Evolutionary conservation across 2,888 invertebrate genomes (phyloP), one percentile per base, ranked within the genome.

Genomic region (Perizoma flavofasciatum): DNA sequence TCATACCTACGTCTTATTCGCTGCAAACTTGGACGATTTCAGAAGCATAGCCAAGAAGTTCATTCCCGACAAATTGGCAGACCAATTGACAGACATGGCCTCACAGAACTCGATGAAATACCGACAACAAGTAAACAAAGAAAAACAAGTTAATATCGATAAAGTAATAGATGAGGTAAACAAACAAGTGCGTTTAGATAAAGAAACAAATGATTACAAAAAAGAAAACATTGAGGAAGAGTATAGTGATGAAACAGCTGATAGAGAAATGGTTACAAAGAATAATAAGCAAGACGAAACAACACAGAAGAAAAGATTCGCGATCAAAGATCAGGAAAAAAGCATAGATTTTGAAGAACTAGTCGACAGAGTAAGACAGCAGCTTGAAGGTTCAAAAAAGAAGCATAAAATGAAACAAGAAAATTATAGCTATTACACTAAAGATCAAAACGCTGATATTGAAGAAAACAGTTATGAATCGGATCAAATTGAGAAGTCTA

Each of bases 1-100:
- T 0, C 6, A 60, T 9, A 44, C 61, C 34, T 68, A 73, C 39
- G 77, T 82, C 0, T 47, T 85, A 0, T 57, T 85, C 0, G 75
- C 83, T 4, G 81, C 77, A 0, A 80, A 85, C 11, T 39, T 78
- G 4, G 78, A 83, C 0, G 85, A 85, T 11, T 79, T 86, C 39
- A 68, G 68, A 45, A 63, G 52, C 0, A 59, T 86, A 52, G 82
- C 81, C 0, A 78, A 74, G 11, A 77, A 80, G 61, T 68, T 82
- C 1, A 69, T 75, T 0, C 79, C 83, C 0, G 68, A 69, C 35
- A 56, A 70, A 5, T 50, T 82, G 0, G 79, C 75, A 0, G 66
- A 77, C 0, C 69, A 80, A 67, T 54, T 85, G 1, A 66, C 75
- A 0, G 63, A 70, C 0, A 64, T 81, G 5, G 75, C 77, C 0